Percentiles rank a stretch among this genome's conserved stretches.
Evolutionary conservation across 2,888 invertebrate species (phyloP).

Genomic region (Therioaphis trifolii): DNA sequence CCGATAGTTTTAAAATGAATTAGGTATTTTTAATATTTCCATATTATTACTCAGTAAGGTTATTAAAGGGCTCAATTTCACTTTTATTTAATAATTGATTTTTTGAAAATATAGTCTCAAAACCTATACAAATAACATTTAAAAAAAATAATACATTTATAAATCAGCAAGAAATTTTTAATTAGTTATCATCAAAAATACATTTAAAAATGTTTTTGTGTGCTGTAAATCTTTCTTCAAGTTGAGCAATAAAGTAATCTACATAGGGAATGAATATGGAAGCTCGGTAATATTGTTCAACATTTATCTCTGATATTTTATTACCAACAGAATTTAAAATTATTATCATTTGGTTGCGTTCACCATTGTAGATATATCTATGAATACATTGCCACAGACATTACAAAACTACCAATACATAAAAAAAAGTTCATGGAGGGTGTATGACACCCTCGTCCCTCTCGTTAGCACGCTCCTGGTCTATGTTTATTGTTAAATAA

Average conservation of each 20-base stretch:
- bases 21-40: too few species aligned
- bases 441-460: too few species aligned
- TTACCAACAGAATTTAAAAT: not conserved
- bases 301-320: not conserved
- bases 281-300: not conserved
- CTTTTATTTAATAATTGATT: not conserved
- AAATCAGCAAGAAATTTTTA: not conserved
- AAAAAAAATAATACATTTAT: not conserved
- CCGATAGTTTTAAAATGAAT: too few species aligned
- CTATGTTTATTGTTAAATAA: too few species aligned
- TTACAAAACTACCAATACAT: too few species aligned
- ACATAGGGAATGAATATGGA: not conserved
- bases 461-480: too few species aligned
- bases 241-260: not conserved
- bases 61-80: slow-evolving; percentile 9
- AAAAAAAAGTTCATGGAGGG: too few species aligned
- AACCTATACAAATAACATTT: not conserved
- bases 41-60: not conserved
- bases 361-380: too few species aligned
- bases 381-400: too few species aligned
- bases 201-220: not conserved
- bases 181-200: not conserved
- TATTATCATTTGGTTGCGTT: too few species aligned
- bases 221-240: not conserved
- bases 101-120: slow-evolving; percentile 9